Base-by-base conservation (phyloP, 2,888 invertebrate genomes). In the Biston stratarius region DNA sequence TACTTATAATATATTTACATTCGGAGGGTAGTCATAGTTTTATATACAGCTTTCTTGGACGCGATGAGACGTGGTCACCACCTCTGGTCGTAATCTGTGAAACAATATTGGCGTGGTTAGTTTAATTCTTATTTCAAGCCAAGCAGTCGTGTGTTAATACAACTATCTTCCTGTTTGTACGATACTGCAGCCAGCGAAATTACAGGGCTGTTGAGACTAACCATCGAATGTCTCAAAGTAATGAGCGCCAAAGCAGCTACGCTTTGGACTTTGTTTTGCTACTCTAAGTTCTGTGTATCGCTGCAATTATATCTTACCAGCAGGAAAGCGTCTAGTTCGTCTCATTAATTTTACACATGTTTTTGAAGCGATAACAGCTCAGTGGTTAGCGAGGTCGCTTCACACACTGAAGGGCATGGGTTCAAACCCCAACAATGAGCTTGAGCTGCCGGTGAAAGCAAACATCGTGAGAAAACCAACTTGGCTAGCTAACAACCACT, bases 21-120 rank as follows among this genome's bases (percentile, higher is more conserved):
- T n/a, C 75, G 85, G 85, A 86, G 83, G 82, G 84, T 75, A 73
- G 66, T 69, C 73, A 67, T 47, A 57, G 5, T 34, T 89, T 96
- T 97, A 97, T 96, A 97, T 97, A 96, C 97, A 97, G 94, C 97
- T 97, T 94, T 97, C 97, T 91, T 97, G 97, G 92, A 97, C 97
- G 84, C 97, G 96, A 94, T 97, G 97, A 74, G 97, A 97, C 72
- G 97, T 97, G 78, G 97, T 97, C 74, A 97, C 97, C 77, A 97
- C 97, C 90, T 97, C 97, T 73, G 97, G 97, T 80, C 97, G 96
- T 81, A 97, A 95, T 75, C 97, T 95, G 89, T 97, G 55, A 34
- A 51, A n/a, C 10, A 12, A 5, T 6, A 33, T 9, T 47, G 11
- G 9, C 12, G 10, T 6, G 10, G 12, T 47, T 48, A 44, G 44